Evolutionary conservation across 2,888 invertebrate genomes (phyloP).

Genomic region (Netelia fuscicornis): DNA sequence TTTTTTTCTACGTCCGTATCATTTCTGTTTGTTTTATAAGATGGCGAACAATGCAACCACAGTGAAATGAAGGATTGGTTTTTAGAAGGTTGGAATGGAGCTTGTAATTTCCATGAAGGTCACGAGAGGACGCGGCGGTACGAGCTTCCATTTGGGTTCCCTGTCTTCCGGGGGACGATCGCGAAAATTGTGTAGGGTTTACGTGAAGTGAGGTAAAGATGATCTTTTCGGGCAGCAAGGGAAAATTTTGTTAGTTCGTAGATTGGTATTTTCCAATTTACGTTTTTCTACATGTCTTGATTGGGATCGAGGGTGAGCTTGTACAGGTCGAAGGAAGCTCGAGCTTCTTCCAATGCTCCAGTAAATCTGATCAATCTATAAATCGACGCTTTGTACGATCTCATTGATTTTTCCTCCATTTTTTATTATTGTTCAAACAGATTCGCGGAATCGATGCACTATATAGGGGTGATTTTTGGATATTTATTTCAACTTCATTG

Average conservation of each 20-base stretch:
- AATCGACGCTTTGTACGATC: not conserved
- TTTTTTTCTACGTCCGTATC: conserved; percentile 20
- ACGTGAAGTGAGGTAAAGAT: conserved; percentile 24
- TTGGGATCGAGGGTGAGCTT: conserved; percentile 28
- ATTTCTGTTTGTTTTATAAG: conserved; percentile 20
- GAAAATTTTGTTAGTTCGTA: conserved; percentile 50
- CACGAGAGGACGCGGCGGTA: not conserved
- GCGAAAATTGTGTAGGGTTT: not conserved
- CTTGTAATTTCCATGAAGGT: conserved; percentile 4
- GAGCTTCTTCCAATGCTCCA: conserved; percentile 4
- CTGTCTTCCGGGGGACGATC: not conserved
- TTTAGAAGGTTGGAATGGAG: conserved; percentile 20
- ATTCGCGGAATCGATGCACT: conserved; percentile 3
- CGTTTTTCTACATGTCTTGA: conserved; percentile 52
- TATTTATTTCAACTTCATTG: no score
- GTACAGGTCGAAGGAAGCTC: conserved; percentile 39
- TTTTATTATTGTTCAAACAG: conserved; percentile 24
- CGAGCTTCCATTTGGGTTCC: not conserved
- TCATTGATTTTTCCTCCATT: not conserved
- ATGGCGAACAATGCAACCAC: conserved; percentile 2
- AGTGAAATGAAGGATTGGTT: not conserved
- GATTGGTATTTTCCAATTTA: conserved; percentile 67
- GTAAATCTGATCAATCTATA: conserved; percentile 41
- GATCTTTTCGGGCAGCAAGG: not conserved
- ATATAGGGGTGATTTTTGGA: no score